Conservation (phyloP, 2,888 invertebrate genomes). For the Lasius fuliginosus region DNA sequence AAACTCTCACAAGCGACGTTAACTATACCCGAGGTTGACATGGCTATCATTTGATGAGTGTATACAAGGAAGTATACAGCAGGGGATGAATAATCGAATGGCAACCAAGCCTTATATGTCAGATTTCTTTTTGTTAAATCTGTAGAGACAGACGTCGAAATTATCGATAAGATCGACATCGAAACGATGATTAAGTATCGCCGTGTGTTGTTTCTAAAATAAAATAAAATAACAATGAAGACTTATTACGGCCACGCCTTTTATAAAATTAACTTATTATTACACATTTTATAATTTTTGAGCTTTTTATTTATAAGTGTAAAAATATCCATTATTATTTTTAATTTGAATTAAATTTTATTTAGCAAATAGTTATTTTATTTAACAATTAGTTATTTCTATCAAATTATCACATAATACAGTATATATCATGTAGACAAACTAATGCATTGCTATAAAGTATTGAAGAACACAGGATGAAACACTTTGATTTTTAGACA, state of each 20-base stretch:
- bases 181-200: conserved; percentile 51
- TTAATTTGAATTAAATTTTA: neutral
- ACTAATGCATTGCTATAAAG: neutral
- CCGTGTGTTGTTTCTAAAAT: conserved; percentile 13
- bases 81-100: conserved; percentile 59
- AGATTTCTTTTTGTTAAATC: conserved; percentile 60
- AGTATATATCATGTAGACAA: neutral
- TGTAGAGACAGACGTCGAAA: conserved; percentile 58
- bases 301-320: neutral
- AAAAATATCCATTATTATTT: neutral
- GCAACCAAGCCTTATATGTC: conserved; percentile 71
- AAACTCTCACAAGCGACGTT: conserved; percentile 68
- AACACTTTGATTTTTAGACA: neutral
- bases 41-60: conserved; percentile 59
- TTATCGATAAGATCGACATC: conserved; percentile 52
- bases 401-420: neutral
- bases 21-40: conserved; percentile 50
- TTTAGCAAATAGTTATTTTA: neutral
- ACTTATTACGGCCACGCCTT: neutral
- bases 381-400: neutral
- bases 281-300: neutral
- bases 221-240: neutral
- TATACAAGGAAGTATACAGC: conserved; percentile 62
- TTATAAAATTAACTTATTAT: neutral
- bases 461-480: neutral